Evolutionary conservation across 1,140 invertebrate species (phyloP).

Genomic region (Diachasma alloeum): DNA sequence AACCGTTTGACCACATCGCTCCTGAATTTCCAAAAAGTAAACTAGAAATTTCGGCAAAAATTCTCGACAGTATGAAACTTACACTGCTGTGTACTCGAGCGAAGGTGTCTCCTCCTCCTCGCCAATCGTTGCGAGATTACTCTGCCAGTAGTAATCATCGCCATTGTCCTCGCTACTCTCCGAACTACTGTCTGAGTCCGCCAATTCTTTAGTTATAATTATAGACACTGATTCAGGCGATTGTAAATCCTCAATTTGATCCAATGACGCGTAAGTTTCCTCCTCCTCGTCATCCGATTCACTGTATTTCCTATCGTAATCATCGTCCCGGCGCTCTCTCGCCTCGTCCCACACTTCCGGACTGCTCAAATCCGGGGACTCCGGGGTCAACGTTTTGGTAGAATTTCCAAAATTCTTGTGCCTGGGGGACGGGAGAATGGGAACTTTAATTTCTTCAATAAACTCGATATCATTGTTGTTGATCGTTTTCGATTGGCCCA

Average conservation of each 20-base stretch:
- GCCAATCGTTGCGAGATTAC: slow-evolving; percentile 57
- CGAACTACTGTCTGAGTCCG: slow-evolving; percentile 24
- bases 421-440: neutral
- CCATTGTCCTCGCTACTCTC: slow-evolving; percentile 40
- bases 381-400: neutral
- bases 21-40: too few species aligned
- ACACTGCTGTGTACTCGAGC: slow-evolving; percentile 50
- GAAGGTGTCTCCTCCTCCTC: slow-evolving; percentile 58
- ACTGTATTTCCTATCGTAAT: neutral
- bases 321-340: slow-evolving; percentile 22
- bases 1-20: too few species aligned
- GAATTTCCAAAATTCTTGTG: neutral
- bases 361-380: neutral
- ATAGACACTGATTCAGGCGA: neutral
- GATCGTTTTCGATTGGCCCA: neutral
- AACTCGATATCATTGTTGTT: neutral
- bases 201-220: slow-evolving; percentile 9
- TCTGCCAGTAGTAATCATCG: slow-evolving; percentile 57
- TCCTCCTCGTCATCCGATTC: slow-evolving; percentile 34
- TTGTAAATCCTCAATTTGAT: slow-evolving; percentile 26
- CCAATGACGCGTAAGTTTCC: slow-evolving; percentile 26
- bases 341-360: slow-evolving; percentile 28
- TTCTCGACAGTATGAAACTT: slow-evolving; percentile 35
- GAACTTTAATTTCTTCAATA: neutral
- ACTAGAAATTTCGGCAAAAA: neutral